These are phyloP conservation scores for Tetragonula carbonaria DNA, from an alignment of 2,888 invertebrate species.

Conservation along the genomic window DNA sequence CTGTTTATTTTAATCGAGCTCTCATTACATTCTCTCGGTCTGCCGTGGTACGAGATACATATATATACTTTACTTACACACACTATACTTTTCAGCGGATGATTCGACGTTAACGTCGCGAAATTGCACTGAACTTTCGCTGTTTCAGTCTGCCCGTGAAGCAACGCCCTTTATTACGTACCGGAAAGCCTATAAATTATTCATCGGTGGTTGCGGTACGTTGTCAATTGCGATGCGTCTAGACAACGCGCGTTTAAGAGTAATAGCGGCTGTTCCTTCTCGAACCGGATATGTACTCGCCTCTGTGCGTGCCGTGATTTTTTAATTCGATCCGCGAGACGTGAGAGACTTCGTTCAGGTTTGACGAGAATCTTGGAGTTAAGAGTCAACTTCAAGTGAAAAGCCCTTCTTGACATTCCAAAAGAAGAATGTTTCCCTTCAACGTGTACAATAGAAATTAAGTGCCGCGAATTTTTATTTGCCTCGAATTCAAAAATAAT, in stretches of 20 bases:
- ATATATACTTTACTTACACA: too few relatives aligned
- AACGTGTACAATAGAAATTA: too few relatives aligned
- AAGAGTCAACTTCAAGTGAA: not conserved
- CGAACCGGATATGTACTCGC: conserved; percentile 58
- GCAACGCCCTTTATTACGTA: conserved; percentile 48
- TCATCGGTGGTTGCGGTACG: conserved; percentile 69
- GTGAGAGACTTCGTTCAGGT: not conserved
- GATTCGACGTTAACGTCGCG: not conserved
- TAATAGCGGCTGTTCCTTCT: conserved; percentile 54
- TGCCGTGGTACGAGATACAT: not conserved
- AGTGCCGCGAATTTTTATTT: too few relatives aligned
- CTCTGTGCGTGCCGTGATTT: conserved; percentile 1
- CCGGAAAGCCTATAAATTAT: conserved; percentile 68
- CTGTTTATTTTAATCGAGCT: not conserved
- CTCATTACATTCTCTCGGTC: not conserved
- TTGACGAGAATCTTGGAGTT: not conserved
- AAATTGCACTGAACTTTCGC: not conserved
- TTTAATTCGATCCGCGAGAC: not conserved
- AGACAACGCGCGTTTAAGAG: conserved; percentile 66
- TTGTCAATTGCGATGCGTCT: conserved; percentile 66
- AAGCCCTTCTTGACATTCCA: too few relatives aligned
- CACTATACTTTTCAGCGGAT: not conserved
- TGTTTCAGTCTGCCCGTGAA: conserved; percentile 18
- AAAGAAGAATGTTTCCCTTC: too few relatives aligned
- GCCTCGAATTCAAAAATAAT: too few relatives aligned